Evolutionary conservation across 1,140 invertebrate genomes (phyloP).

Genomic region (Calephelis virginiensis): DNA sequence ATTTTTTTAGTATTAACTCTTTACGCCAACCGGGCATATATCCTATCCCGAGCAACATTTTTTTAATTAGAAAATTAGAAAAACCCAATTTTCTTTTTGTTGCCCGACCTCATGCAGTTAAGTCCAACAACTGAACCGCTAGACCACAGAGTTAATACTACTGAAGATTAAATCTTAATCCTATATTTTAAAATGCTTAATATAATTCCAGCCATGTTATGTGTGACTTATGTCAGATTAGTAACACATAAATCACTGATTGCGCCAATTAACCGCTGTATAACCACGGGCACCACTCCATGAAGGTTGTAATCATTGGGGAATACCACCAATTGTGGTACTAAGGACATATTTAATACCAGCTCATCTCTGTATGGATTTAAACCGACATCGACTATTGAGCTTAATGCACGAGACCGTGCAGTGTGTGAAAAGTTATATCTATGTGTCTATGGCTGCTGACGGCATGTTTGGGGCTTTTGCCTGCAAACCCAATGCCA

Average conservation of each 20-base stretch:
- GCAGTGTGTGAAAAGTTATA: conserved; percentile 16
- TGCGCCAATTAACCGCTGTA: conserved; percentile 68
- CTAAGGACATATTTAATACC: conserved; percentile 71
- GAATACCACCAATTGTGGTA: conserved; percentile 65
- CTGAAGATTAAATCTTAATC: no score
- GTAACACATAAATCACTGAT: conserved; percentile 65
- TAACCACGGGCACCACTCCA: conserved; percentile 61
- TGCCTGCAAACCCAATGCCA: conserved; percentile 47
- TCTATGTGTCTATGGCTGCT: conserved; percentile 75
- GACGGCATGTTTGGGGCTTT: conserved; percentile 67
- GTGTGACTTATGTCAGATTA: conserved; percentile 45
- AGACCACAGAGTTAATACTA: no score
- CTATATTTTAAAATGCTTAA: no score
- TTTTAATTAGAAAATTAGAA: no score
- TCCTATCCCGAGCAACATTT: no score
- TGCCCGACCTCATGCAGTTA: no score
- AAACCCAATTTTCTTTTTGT: no score
- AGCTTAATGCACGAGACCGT: conserved; percentile 25
- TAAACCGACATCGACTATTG: conserved; percentile 38
- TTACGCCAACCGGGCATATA: no score
- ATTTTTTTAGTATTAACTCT: no score
- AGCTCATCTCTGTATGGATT: conserved; percentile 50
- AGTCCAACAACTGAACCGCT: no score
- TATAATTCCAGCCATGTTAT: neutral
- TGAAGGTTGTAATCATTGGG: conserved; percentile 72